Conservation (phyloP, 2,113 vertebrate species). For the Hemicordylus capensis region DNA sequence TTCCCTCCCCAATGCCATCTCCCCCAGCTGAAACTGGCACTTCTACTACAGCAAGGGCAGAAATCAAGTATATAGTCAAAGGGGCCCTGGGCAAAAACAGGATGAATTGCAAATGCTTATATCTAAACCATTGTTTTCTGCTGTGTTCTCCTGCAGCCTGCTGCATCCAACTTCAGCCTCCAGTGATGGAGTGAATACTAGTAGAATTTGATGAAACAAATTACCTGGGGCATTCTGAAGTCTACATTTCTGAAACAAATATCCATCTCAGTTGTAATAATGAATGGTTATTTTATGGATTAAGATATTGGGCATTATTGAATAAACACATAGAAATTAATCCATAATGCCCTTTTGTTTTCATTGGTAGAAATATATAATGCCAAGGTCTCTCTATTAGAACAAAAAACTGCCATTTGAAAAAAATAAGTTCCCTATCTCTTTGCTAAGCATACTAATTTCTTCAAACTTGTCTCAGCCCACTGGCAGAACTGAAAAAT, state of each 20-base stretch:
- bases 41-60: not conserved
- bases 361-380: not conserved
- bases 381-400: not conserved
- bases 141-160: not conserved
- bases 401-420: no score
- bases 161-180: not conserved
- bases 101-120: not conserved
- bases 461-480: not conserved
- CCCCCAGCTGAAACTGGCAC: not conserved
- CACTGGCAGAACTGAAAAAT: slow-evolving; percentile 6
- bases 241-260: not conserved
- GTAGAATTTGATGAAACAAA: not conserved
- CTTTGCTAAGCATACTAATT: not conserved
- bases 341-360: slow-evolving; percentile 8
- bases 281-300: slow-evolving; percentile 17
- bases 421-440: not conserved
- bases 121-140: not conserved
- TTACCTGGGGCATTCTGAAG: not conserved
- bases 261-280: not conserved
- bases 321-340: not conserved
- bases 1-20: not conserved
- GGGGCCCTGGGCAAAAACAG: not conserved
- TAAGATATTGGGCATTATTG: not conserved
- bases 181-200: not conserved
- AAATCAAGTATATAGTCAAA: not conserved